Evolutionary conservation across 2,888 invertebrate genomes (phyloP).

Genomic region (Tachina fera): DNA sequence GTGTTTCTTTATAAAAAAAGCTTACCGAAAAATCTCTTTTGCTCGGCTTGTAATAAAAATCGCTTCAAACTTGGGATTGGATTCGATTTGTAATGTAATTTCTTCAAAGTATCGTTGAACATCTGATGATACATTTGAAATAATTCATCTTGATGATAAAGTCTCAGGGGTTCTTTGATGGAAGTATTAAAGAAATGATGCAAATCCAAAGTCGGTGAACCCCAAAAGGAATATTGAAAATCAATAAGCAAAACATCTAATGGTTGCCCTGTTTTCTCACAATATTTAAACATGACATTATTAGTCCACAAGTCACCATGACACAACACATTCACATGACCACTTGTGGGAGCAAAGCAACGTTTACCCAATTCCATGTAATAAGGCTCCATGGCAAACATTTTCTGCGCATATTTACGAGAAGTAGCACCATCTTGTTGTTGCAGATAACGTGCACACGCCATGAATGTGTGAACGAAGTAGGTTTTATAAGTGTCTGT

Average conservation of each 20-base stretch:
- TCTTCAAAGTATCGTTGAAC: constrained; percentile 75
- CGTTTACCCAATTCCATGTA: constrained; percentile 80
- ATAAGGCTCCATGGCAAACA: constrained; percentile 76
- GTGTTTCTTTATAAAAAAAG: not conserved
- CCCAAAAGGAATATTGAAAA: constrained; percentile 82
- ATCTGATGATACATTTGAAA: constrained; percentile 79
- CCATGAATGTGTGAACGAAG: constrained; percentile 78
- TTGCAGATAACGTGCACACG: constrained; percentile 78
- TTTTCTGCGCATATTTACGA: constrained; percentile 76
- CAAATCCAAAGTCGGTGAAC: constrained; percentile 81
- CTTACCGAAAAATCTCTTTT: constrained; percentile 80
- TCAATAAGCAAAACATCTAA: constrained; percentile 80
- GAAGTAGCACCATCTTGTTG: constrained; percentile 73
- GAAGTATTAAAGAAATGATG: constrained; percentile 82
- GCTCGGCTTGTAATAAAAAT: constrained; percentile 77
- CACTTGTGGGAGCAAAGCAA: constrained; percentile 76
- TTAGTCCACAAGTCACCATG: constrained; percentile 82
- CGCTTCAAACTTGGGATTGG: constrained; percentile 79
- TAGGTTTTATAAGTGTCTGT: constrained; percentile 79
- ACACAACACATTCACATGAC: constrained; percentile 79
- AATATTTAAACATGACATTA: constrained; percentile 82
- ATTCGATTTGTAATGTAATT: constrained; percentile 75
- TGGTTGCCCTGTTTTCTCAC: constrained; percentile 74
- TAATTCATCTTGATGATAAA: constrained; percentile 77
- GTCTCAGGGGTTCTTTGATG: constrained; percentile 77